Conservation (phyloP, 2,888 invertebrate genomes). For the Spatulosminthurus flaviceps region DNA sequence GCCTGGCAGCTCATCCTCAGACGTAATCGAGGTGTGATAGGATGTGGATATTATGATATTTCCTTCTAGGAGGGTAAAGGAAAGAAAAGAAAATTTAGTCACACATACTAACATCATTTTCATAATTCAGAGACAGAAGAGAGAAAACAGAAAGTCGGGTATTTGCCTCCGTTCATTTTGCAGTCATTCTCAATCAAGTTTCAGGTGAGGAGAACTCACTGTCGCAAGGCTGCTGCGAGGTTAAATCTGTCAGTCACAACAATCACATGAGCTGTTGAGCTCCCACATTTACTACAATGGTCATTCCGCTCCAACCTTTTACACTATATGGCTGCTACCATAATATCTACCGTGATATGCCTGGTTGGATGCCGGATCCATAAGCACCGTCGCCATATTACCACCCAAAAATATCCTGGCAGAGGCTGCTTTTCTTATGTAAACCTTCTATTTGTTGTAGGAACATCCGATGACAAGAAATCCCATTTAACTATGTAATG, state of each 20-base stretch:
- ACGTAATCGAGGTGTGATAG: slow-evolving; percentile 41
- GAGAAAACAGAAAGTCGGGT: slow-evolving; percentile 30
- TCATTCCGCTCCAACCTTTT: no score
- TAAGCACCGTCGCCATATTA: no score
- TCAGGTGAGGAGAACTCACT: slow-evolving; percentile 53
- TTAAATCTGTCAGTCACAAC: slow-evolving; percentile 57
- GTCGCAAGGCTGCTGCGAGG: slow-evolving; percentile 32
- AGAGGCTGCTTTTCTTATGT: no score
- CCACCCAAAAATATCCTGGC: no score
- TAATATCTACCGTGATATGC: no score
- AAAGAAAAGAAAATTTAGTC: slow-evolving; percentile 31
- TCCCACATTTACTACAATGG: no score
- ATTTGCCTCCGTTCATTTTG: slow-evolving; percentile 33
- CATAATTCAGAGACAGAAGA: slow-evolving; percentile 32
- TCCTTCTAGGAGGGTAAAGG: background rate
- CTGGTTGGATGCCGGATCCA: no score
- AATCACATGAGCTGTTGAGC: slow-evolving; percentile 50
- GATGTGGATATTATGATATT: slow-evolving; percentile 26
- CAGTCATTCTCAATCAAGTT: slow-evolving; percentile 45
- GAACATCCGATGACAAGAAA: no score
- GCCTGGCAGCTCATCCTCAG: background rate
- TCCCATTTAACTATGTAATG: no score
- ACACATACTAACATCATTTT: slow-evolving; percentile 30
- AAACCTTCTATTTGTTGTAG: no score
- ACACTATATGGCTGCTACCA: no score